phyloP scores from a whole-genome alignment of 2,888 invertebrate species.

The Drosophila tripunctata region DNA sequence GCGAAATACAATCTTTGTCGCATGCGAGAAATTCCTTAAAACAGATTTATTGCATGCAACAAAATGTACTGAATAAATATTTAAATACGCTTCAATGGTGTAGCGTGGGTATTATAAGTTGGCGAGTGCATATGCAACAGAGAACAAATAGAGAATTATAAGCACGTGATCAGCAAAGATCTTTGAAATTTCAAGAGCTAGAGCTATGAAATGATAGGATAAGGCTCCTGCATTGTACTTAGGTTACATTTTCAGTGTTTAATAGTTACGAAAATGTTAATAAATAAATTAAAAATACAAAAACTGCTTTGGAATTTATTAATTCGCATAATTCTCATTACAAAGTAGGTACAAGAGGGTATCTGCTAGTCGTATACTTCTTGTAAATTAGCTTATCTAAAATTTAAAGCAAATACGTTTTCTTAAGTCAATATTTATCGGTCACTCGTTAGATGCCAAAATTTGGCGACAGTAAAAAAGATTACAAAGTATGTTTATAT shows the following conservation, averaged over 20 bases:
- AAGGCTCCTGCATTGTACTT: no score
- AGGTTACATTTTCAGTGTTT: no score
- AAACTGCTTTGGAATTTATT: no score
- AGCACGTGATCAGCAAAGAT: no score
- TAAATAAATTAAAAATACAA: no score
- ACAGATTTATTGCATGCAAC: constrained; percentile 21
- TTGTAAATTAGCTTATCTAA: no score
- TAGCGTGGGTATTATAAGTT: background rate
- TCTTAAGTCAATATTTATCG: background rate
- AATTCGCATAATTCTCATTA: no score
- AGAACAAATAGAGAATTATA: background rate
- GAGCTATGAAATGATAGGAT: no score
- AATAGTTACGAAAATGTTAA: no score
- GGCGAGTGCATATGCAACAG: background rate
- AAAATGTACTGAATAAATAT: constrained; percentile 1
- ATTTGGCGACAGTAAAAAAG: background rate
- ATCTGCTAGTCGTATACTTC: background rate
- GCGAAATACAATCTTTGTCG: background rate
- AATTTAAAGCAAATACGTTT: background rate
- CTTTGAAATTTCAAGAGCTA: no score
- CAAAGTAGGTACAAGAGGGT: background rate
- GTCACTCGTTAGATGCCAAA: background rate
- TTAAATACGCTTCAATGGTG: background rate
- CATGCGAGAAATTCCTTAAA: constrained; percentile 33
- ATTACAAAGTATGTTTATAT: background rate